Evolutionary conservation across 1,140 invertebrate genomes (phyloP).

Genomic region (Homalodisca vitripennis): DNA sequence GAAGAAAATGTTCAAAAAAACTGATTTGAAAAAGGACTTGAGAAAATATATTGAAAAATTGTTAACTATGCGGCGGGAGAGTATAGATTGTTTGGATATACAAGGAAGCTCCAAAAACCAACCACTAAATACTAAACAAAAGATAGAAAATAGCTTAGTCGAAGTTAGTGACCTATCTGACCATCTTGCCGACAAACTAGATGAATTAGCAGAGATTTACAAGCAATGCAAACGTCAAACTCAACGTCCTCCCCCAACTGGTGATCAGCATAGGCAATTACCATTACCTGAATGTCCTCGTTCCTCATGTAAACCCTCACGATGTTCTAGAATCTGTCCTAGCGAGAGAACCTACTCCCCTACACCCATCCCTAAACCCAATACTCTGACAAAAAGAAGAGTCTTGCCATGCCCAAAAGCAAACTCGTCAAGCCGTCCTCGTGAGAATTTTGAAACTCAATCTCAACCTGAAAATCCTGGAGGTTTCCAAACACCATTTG

Average conservation of each 20-base stretch:
- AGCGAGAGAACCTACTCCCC: too few relatives aligned
- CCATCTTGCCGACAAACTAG: neutral
- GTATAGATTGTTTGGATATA: neutral
- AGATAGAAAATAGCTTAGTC: neutral
- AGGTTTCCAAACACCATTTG: neutral
- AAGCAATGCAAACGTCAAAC: neutral
- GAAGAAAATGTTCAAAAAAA: neutral
- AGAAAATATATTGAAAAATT: constrained; percentile 9
- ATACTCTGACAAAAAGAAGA: neutral
- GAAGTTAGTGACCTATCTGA: neutral
- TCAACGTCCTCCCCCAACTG: neutral
- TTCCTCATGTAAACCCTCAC: neutral
- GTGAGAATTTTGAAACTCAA: neutral
- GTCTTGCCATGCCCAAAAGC: neutral
- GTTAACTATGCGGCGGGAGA: constrained; percentile 6
- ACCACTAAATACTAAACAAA: neutral
- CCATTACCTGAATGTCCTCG: neutral
- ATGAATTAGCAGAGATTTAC: constrained; percentile 8
- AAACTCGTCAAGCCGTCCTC: neutral
- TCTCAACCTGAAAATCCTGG: neutral
- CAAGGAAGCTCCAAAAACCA: neutral
- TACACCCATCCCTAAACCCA: too few relatives aligned
- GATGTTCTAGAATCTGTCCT: too few relatives aligned
- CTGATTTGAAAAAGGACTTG: neutral
- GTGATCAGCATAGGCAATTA: neutral